These are phyloP conservation scores for Scatophagus argus DNA, from an alignment of 2,113 vertebrate genomes.

Conservation along the genomic window DNA sequence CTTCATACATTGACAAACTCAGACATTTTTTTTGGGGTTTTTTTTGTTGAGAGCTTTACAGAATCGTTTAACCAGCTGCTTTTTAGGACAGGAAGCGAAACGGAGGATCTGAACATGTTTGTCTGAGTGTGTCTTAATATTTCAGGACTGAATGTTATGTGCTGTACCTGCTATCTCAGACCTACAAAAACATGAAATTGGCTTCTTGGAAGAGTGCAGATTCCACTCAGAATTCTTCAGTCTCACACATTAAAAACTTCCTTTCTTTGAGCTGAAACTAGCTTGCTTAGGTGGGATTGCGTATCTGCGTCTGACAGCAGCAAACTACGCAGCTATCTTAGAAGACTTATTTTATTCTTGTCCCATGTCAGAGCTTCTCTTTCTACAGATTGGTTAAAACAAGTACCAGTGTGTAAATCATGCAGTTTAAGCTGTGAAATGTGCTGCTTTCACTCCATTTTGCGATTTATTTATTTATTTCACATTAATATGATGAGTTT, in stretches of 20 bases:
- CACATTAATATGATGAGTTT: constrained; percentile 42
- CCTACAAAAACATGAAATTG: constrained; percentile 1
- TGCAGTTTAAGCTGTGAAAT: constrained; percentile 28
- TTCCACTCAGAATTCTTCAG: background rate
- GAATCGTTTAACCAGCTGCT: constrained; percentile 14
- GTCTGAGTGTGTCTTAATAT: constrained; percentile 51
- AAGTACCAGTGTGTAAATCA: background rate
- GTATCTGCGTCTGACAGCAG: constrained; percentile 18
- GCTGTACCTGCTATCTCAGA: constrained; percentile 25
- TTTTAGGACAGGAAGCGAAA: constrained; percentile 20
- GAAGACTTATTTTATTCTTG: background rate
- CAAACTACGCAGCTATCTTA: background rate
- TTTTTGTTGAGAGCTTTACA: constrained; percentile 8
- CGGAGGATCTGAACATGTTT: background rate
- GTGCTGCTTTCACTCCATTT: constrained; percentile 15
- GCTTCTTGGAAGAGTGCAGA: constrained; percentile 2
- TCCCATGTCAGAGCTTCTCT: constrained; percentile 8
- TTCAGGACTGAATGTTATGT: constrained; percentile 29
- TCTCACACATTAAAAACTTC: background rate
- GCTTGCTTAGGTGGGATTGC: background rate
- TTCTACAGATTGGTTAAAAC: constrained; percentile 5
- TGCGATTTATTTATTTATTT: constrained; percentile 49
- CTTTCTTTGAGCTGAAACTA: background rate
- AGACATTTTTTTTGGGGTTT: background rate
- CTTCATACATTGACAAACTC: constrained; percentile 14